Conservation (phyloP, 2,797 vertebrate species). For the Sebastes jordani region DNA sequence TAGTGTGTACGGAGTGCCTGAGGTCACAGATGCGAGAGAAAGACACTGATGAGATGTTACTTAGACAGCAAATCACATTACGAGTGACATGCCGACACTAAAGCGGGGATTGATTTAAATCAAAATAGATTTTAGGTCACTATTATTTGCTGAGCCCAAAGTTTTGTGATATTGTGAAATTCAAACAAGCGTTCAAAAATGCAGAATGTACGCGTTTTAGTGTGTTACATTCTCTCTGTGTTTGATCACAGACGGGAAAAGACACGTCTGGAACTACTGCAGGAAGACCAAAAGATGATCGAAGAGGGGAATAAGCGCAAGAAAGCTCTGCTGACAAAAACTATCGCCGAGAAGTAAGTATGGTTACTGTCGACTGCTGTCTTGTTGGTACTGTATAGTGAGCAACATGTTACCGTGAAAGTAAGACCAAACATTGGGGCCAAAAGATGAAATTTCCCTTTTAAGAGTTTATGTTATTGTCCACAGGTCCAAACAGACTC, state of each 20-base stretch:
- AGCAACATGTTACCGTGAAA: neutral
- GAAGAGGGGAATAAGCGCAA: slow-evolving; percentile 95
- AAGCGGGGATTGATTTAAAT: neutral
- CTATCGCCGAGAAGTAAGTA: slow-evolving; percentile 93
- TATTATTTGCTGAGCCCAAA: neutral
- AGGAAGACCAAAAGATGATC: slow-evolving; percentile 90
- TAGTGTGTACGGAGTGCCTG: neutral
- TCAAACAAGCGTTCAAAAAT: too few species aligned
- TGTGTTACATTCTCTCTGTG: neutral
- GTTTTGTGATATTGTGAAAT: neutral
- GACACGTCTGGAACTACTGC: slow-evolving; percentile 89
- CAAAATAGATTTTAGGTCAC: neutral
- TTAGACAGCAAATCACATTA: neutral
- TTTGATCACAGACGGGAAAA: slow-evolving; percentile 86
- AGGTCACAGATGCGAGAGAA: neutral
- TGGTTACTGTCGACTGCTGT: too few species aligned
- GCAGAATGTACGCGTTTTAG: neutral
- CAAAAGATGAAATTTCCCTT: rapidly evolving
- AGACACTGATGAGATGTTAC: neutral
- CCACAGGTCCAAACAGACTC: slow-evolving; percentile 92
- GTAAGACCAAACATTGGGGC: neutral
- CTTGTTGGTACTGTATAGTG: neutral
- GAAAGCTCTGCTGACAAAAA: slow-evolving; percentile 92
- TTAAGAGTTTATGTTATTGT: neutral
- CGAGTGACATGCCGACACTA: neutral